These are phyloP conservation scores for Falco columbarius DNA, from an alignment of 2,797 vertebrate genomes.

Conservation along the genomic window DNA sequence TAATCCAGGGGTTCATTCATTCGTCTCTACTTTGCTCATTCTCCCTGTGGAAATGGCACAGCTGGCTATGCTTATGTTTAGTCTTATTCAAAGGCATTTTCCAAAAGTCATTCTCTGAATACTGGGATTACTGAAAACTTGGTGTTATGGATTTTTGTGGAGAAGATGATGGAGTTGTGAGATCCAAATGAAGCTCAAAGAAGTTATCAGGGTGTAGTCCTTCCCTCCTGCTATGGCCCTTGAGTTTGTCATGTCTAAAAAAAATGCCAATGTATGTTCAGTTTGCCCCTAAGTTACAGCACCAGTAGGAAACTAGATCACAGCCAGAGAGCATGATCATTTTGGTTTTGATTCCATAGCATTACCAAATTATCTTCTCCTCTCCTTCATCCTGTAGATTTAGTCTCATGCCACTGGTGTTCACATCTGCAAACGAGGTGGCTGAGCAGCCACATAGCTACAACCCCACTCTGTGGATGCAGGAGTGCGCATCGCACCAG, in stretches of 20 bases:
- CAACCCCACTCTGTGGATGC: rapidly evolving
- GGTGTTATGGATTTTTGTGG: not conserved
- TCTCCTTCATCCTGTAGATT: not conserved
- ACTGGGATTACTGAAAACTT: not conserved
- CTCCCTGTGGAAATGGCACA: not conserved
- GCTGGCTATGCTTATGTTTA: not conserved
- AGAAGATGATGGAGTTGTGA: not conserved
- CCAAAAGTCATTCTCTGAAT: not conserved
- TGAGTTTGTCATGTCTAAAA: not conserved
- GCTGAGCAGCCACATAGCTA: not conserved
- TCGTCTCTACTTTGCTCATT: not conserved
- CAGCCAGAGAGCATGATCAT: not conserved
- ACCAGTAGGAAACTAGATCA: not conserved
- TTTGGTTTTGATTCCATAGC: not conserved
- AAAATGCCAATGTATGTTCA: not conserved
- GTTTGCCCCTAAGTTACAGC: not conserved
- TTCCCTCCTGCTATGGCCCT: not conserved
- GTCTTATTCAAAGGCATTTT: not conserved
- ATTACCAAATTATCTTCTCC: not conserved
- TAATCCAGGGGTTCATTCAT: not conserved
- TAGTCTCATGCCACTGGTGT: not conserved
- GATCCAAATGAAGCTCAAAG: not conserved
- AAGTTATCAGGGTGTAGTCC: not conserved
- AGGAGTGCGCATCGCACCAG: rapidly evolving
- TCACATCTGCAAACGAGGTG: not conserved